phyloP scores from a whole-genome alignment of 2,888 invertebrate genomes.

The Hypomecis atomaria region DNA sequence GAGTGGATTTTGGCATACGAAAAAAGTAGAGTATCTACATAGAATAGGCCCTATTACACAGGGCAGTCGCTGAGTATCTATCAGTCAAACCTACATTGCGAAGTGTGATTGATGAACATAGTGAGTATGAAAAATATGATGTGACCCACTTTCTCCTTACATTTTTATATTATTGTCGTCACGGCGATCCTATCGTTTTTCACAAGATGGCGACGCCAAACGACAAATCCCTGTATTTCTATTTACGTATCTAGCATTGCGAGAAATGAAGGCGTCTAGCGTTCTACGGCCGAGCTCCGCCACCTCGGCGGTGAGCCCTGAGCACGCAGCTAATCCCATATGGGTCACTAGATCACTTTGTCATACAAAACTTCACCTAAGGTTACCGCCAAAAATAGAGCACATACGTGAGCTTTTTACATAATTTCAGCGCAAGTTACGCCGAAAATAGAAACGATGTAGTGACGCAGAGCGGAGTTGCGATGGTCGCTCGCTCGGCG shows the following conservation, averaged over 20 bases:
- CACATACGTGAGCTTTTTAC: constrained; percentile 83
- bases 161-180: constrained; percentile 74
- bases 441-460: constrained; percentile 79
- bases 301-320: constrained; percentile 34
- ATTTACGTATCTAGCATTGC: constrained; percentile 81
- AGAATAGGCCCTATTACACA: too few relatives aligned
- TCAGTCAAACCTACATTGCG: not conserved
- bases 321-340: constrained; percentile 39
- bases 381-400: constrained; percentile 82
- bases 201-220: constrained; percentile 84
- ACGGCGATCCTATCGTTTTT: constrained; percentile 82
- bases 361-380: constrained; percentile 72
- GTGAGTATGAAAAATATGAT: constrained; percentile 23
- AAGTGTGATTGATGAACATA: constrained; percentile 21
- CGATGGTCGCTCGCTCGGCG: constrained; percentile 57
- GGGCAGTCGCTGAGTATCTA: too few relatives aligned
- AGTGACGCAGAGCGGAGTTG: constrained; percentile 71
- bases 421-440: constrained; percentile 85
- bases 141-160: constrained; percentile 70
- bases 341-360: constrained; percentile 73
- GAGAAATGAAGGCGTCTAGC: constrained; percentile 57
- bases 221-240: constrained; percentile 84
- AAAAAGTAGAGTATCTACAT: not conserved
- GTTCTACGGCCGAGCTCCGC: constrained; percentile 38
- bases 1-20: not conserved